Conservation (phyloP, 2,797 vertebrate species). For the Microctenopoma lineatum region DNA sequence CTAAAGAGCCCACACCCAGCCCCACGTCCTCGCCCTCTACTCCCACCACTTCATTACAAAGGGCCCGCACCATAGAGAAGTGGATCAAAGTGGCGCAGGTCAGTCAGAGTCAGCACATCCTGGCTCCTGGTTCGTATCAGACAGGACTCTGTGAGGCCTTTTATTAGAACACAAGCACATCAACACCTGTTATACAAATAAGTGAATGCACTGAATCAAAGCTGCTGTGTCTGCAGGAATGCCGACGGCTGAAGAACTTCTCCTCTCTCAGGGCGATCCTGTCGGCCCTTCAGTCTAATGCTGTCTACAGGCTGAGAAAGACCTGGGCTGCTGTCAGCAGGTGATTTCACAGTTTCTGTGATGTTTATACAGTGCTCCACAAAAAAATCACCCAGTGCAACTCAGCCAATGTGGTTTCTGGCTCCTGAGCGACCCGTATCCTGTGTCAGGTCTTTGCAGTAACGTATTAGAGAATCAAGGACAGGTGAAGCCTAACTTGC, state of each 20-base stretch:
- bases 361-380: constrained; percentile 24
- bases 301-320: constrained; percentile 87
- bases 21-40: constrained; percentile 64
- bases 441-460: constrained; percentile 16
- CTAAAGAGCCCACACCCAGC: constrained; percentile 58
- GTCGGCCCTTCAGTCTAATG: constrained; percentile 88
- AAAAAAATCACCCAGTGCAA: constrained; percentile 45
- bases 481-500: constrained; percentile 13
- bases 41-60: constrained; percentile 64
- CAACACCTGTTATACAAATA: background rate
- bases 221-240: constrained; percentile 74
- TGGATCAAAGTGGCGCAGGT: constrained; percentile 90
- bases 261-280: constrained; percentile 88
- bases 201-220: constrained; percentile 1
- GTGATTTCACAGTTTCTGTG: constrained; percentile 49
- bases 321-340: constrained; percentile 84
- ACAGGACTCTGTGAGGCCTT: background rate
- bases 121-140: too few relatives aligned
- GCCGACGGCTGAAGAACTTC: constrained; percentile 86
- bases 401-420: constrained; percentile 14
- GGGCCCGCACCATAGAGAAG: constrained; percentile 87
- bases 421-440: constrained; percentile 26
- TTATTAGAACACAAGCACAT: background rate
- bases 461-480: constrained; percentile 11
- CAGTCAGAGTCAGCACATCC: constrained; percentile 10